phyloP scores from a whole-genome alignment of 2,113 vertebrate genomes.

The Corvus hawaiiensis region DNA sequence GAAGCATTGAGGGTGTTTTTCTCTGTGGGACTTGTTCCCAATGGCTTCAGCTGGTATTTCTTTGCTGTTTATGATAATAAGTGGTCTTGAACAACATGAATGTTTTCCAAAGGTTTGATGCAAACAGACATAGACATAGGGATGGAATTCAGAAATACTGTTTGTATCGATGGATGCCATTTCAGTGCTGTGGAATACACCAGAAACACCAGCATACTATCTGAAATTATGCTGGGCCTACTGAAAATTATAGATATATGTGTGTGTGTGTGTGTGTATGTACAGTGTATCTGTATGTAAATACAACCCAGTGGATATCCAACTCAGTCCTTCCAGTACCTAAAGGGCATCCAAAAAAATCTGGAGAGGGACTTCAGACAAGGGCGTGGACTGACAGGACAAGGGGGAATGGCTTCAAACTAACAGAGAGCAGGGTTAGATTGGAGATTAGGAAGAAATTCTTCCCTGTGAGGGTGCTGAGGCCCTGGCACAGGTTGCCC shows the following conservation, averaged over 20 bases:
- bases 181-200: not conserved
- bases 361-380: not conserved
- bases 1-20: not conserved
- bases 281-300: not conserved
- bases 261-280: not conserved
- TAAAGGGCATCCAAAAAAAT: not conserved
- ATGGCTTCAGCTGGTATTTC: not conserved
- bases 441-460: not conserved
- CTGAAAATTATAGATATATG: not conserved
- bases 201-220: not conserved
- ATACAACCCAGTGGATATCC: not conserved
- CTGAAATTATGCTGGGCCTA: not conserved
- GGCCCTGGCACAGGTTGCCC: not conserved
- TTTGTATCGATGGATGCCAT: not conserved
- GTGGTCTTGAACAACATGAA: not conserved
- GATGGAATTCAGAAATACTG: not conserved
- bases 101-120: not conserved
- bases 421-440: not conserved
- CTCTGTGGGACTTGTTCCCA: not conserved
- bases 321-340: not conserved
- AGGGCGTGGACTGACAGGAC: not conserved
- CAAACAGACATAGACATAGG: not conserved
- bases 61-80: not conserved
- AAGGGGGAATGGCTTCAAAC: not conserved
- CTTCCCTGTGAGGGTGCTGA: rapidly evolving